A percentile compares a stretch with the other conserved stretches of the same genome.
These are phyloP conservation scores for Daphoenositta chrysoptera DNA, from an alignment of 2,113 vertebrate species.

Conservation along the genomic window DNA sequence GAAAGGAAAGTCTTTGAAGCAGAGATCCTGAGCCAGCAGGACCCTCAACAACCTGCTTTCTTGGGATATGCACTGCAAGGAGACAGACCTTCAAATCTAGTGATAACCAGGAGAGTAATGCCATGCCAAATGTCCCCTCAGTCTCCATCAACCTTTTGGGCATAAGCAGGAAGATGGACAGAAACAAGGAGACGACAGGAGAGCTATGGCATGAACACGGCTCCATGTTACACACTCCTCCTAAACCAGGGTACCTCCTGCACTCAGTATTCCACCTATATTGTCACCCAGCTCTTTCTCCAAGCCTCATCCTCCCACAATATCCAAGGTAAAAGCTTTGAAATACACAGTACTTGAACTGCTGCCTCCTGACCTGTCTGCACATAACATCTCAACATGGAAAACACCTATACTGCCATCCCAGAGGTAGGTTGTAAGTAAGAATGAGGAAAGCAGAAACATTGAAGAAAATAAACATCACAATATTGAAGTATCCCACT, in stretches of 20 bases:
- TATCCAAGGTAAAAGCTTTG: not conserved
- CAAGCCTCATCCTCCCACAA: not conserved
- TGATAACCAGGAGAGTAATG: not conserved
- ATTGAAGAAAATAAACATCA: not conserved
- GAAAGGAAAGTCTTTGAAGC: not conserved
- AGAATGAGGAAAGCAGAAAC: not conserved
- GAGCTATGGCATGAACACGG: not conserved
- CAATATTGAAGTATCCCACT: not conserved
- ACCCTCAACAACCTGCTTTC: not conserved
- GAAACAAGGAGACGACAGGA: not conserved
- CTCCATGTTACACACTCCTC: not conserved
- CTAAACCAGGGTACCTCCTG: not conserved
- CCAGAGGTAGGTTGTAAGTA: not conserved
- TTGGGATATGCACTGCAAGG: not conserved
- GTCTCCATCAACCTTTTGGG: not conserved
- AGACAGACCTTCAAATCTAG: not conserved
- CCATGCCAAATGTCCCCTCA: not conserved
- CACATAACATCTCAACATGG: fast-evolving
- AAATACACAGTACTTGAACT: not conserved
- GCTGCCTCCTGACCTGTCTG: not conserved
- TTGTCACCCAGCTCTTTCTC: not conserved
- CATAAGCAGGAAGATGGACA: not conserved
- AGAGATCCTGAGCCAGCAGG: not conserved
- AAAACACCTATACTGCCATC: not conserved
- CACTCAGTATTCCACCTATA: not conserved